These are phyloP conservation scores for Naso thynnoides DNA, from an alignment of 2,797 vertebrate genomes.

Conservation along the genomic window DNA sequence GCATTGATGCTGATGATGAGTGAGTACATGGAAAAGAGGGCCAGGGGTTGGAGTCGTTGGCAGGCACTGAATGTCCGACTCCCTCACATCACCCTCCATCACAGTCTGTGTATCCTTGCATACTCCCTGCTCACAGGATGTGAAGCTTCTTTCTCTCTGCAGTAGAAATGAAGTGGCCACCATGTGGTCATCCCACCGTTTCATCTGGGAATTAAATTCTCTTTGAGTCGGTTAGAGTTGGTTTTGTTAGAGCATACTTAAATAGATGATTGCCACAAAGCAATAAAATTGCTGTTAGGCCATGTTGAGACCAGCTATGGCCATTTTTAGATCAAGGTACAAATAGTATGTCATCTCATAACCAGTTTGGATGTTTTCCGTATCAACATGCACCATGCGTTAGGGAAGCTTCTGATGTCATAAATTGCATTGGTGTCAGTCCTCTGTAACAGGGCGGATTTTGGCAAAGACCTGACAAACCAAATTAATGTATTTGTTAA, in stretches of 20 bases:
- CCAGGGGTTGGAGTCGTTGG: conserved; percentile 66
- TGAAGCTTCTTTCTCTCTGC: conserved; percentile 51
- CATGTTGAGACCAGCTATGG: too few species aligned
- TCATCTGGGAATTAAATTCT: conserved; percentile 3
- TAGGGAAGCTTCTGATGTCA: too few species aligned
- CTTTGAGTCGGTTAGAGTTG: background rate
- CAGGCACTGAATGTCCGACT: conserved; percentile 77
- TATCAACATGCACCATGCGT: too few species aligned
- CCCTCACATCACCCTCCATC: conserved; percentile 52
- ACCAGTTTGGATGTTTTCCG: too few species aligned
- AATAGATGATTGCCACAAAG: too few species aligned
- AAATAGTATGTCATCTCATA: too few species aligned
- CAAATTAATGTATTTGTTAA: too few species aligned
- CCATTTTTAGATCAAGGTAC: too few species aligned
- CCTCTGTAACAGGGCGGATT: too few species aligned
- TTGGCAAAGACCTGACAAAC: too few species aligned
- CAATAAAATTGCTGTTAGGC: too few species aligned
- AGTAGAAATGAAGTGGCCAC: conserved; percentile 39
- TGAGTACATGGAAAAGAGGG: conserved; percentile 59
- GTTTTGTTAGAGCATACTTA: background rate
- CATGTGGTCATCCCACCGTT: background rate
- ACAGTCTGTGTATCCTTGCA: conserved; percentile 35
- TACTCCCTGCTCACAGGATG: conserved; percentile 58
- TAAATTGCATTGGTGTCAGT: too few species aligned
- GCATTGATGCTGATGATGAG: conserved; percentile 68